Evolutionary conservation across 1,140 invertebrate species (phyloP).

Genomic region (Brachionus manjavacas): DNA sequence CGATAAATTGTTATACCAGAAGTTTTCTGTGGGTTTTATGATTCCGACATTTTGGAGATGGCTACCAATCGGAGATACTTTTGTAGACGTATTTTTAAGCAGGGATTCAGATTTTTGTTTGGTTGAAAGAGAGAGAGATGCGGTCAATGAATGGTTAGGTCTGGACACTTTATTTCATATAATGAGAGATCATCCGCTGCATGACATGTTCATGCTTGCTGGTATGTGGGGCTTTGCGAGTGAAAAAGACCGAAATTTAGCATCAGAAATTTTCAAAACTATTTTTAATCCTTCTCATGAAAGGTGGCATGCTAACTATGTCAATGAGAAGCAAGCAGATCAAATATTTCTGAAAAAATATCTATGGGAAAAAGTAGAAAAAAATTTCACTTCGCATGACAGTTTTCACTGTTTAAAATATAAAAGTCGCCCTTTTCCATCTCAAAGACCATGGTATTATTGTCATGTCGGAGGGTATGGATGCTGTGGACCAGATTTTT

Average conservation of each 20-base stretch:
- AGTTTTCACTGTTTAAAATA: conserved; percentile 1
- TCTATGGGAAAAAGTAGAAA: background rate
- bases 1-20: background rate
- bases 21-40: background rate
- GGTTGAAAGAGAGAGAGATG: background rate
- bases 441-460: conserved; percentile 14
- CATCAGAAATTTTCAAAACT: background rate
- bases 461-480: conserved; percentile 17
- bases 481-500: background rate
- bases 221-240: background rate
- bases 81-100: conserved; percentile 7
- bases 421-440: background rate
- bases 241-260: background rate
- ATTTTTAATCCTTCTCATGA: background rate
- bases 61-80: conserved; percentile 19
- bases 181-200: background rate
- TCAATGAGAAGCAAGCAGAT: conserved; percentile 24
- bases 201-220: conserved; percentile 14
- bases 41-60: conserved; percentile 35
- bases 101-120: conserved; percentile 26
- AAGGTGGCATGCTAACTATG: background rate
- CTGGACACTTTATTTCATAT: background rate
- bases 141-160: background rate
- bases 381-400: conserved; percentile 10
- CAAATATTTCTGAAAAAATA: conserved; percentile 28